These are phyloP conservation scores for Sarcophilus harrisii DNA, from an alignment of 2,797 vertebrate genomes.

Conservation along the genomic window DNA sequence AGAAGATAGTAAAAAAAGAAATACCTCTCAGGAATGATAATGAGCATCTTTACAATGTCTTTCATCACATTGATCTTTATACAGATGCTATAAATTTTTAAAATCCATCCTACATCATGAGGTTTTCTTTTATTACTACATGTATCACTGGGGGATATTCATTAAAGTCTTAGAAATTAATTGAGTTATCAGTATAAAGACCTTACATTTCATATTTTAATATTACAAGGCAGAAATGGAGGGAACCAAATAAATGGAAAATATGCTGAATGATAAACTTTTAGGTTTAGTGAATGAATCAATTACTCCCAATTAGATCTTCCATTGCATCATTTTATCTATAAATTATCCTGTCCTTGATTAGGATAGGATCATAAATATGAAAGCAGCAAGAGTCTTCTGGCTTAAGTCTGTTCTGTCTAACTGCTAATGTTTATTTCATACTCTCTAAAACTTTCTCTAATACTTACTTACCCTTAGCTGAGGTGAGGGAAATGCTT, in stretches of 20 bases:
- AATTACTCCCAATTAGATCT: constrained; percentile 41
- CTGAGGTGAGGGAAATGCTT: constrained; percentile 33
- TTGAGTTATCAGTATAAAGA: not conserved
- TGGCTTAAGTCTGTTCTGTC: constrained; percentile 21
- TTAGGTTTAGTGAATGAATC: constrained; percentile 44
- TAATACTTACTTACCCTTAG: constrained; percentile 28
- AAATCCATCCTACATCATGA: not conserved
- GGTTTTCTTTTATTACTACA: constrained; percentile 13
- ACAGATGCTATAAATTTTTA: constrained; percentile 1
- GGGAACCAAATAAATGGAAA: constrained; percentile 26
- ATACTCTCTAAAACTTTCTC: constrained; percentile 40
- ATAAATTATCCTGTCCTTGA: constrained; percentile 52
- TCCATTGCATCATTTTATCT: constrained; percentile 30
- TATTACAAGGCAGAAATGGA: constrained; percentile 17
- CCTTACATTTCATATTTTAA: constrained; percentile 48
- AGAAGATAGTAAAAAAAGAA: constrained; percentile 24
- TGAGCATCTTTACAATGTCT: not conserved
- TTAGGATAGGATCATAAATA: constrained; percentile 54
- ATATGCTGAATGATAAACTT: constrained; percentile 14
- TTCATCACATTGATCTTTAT: constrained; percentile 3
- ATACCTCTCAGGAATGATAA: not conserved
- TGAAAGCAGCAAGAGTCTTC: not conserved
- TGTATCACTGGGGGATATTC: not conserved
- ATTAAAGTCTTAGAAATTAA: constrained; percentile 42
- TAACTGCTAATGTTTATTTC: constrained; percentile 54